Base-by-base conservation (phyloP, 2,797 vertebrate species). In the Enteromius paludinosus region DNA sequence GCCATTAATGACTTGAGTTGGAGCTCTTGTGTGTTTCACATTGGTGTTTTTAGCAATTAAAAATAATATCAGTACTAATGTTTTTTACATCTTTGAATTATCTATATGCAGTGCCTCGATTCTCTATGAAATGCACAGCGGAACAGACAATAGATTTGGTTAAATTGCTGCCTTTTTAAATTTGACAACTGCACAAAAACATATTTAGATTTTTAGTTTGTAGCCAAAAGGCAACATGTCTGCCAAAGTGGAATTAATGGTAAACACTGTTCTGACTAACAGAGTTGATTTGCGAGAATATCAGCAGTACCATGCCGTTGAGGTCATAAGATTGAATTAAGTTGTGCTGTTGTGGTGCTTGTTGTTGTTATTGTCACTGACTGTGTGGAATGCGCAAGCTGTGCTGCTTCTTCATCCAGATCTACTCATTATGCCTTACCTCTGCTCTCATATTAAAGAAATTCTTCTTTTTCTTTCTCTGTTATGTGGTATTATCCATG, bases 241-340 rank as follows among this genome's bases (percentile, higher is more conserved):
- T n/a, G n/a, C 45, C 69, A 8, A 52, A 33, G 70, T 72, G 5
- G 30, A 72, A 33, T 52, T 52, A 33, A 33, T 72, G 17, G 35
- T 35, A 43, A 75, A 75, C 33, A 28, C 14, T 5, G 9, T 30
- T 77, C 23, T 35, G 41, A 35, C 38, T 45, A 52, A 33, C 23
- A 45, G 54, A 47, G n/a, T 35, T 72, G 11, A 14, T 17, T 25
- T 81, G 70, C 70, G 25, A 65, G 23, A 49, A 12, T 65, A 45
- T 38, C 70, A 41, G 70, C 45, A 65, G 61, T 41, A 81, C 41
- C 74, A 43, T 45, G 75, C 81, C 81, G 30, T 66, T 72, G 30
- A 52, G 52, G 69, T 82, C 79, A 78, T 33, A 47, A 74, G 82
- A 81, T 76, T 64, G 68, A 73, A 66, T 84, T 47, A 78, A 74